phyloP scores from a whole-genome alignment of 2,888 invertebrate species.

The Leptopilina drosophilae region DNA sequence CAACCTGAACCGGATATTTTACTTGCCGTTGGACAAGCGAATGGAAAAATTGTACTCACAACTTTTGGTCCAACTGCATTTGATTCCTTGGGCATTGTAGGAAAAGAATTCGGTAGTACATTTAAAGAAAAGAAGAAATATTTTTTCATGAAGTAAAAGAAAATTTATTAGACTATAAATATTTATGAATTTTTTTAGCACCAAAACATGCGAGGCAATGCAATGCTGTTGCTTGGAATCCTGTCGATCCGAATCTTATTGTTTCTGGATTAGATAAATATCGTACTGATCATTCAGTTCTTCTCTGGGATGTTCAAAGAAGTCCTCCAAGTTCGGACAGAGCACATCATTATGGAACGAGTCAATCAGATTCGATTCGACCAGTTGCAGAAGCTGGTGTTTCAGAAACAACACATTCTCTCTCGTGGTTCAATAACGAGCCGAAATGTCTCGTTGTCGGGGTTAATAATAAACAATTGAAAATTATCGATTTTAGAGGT shows the following conservation, averaged over 20 bases:
- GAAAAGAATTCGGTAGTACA: slow-evolving; percentile 88
- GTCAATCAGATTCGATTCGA: slow-evolving; percentile 78
- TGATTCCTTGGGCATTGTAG: slow-evolving; percentile 84
- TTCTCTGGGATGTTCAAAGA: slow-evolving; percentile 91
- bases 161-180: not conserved
- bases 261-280: slow-evolving; percentile 94
- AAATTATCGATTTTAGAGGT: slow-evolving; percentile 94
- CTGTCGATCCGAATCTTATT: slow-evolving; percentile 87
- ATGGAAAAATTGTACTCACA: slow-evolving; percentile 91
- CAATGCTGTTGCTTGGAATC: slow-evolving; percentile 93
- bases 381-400: slow-evolving; percentile 88
- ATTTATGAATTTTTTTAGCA: slow-evolving; percentile 78
- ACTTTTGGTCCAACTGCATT: slow-evolving; percentile 85
- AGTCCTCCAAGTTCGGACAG: slow-evolving; percentile 75
- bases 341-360: slow-evolving; percentile 69
- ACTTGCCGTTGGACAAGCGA: slow-evolving; percentile 91
- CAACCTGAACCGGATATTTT: slow-evolving; percentile 86
- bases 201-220: slow-evolving; percentile 91
- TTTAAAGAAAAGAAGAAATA: not conserved
- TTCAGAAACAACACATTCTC: slow-evolving; percentile 90
- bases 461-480: slow-evolving; percentile 92
- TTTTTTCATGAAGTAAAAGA: not conserved
- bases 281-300: slow-evolving; percentile 91
- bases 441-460: slow-evolving; percentile 90
- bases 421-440: slow-evolving; percentile 89